phyloP scores from a whole-genome alignment of 1,140 invertebrate species.

The Drosophila sulfurigaster region DNA sequence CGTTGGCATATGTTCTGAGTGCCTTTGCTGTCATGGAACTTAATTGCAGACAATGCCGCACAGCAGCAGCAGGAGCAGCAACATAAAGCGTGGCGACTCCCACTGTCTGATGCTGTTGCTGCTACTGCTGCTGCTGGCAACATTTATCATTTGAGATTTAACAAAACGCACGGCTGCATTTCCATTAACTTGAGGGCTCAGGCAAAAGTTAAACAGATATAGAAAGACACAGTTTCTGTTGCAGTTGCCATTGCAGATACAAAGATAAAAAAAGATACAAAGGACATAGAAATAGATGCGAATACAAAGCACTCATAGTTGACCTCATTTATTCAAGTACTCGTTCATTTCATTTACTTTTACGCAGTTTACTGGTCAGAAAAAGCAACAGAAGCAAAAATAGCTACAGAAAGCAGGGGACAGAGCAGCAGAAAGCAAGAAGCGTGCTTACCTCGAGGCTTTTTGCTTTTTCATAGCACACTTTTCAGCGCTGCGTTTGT shows the following conservation, averaged over 20 bases:
- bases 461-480: conserved; percentile 22
- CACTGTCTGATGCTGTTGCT: no score
- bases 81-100: conserved; percentile 45
- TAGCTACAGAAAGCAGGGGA: background rate
- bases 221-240: conserved; percentile 26
- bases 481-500: conserved; percentile 21
- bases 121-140: conserved; percentile 3
- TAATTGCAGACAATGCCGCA: conserved; percentile 72
- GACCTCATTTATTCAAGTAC: conserved; percentile 58
- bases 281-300: background rate
- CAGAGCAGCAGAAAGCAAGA: background rate
- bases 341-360: conserved; percentile 48
- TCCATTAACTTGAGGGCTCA: conserved; percentile 63
- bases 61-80: conserved; percentile 38
- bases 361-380: conserved; percentile 56
- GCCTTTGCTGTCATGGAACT: conserved; percentile 57
- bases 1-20: conserved; percentile 63
- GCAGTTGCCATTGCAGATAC: background rate
- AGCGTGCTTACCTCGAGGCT: conserved; percentile 1
- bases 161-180: conserved; percentile 67
- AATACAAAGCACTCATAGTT: conserved; percentile 24
- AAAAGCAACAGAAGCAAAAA: background rate
- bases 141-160: conserved; percentile 70
- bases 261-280: conserved; percentile 9
- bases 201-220: conserved; percentile 66